Percentiles rank a stretch among this genome's conserved stretches.
phyloP scores from a whole-genome alignment of 2,888 invertebrate species.

The Drosophila nr. perissopoda region DNA sequence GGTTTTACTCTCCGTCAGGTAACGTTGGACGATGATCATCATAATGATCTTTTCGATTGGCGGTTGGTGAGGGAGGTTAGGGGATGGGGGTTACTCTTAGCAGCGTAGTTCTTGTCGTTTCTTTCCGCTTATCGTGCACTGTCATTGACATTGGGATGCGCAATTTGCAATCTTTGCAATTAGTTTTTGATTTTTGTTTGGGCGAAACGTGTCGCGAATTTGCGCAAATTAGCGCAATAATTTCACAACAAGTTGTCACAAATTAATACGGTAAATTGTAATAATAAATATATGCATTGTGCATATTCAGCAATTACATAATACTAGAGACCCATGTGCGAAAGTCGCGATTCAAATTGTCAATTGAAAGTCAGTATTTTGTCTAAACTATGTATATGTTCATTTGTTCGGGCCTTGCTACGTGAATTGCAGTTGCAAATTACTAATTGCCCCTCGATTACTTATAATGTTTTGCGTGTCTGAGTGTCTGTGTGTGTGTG shows the following conservation, averaged over 20 bases:
- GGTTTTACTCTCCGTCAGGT: conserved; percentile 11
- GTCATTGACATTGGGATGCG: conserved; percentile 74
- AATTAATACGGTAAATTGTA: conserved; percentile 55
- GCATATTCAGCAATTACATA: conserved; percentile 18
- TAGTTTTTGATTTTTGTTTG: conserved; percentile 66
- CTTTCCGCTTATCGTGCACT: conserved; percentile 30
- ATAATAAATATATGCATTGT: neutral
- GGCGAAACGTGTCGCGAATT: conserved; percentile 57
- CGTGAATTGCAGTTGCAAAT: conserved; percentile 39
- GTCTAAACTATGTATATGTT: conserved; percentile 14
- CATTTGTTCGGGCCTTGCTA: conserved; percentile 7
- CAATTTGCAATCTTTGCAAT: conserved; percentile 53
- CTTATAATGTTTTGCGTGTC: conserved; percentile 43
- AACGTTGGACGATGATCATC: conserved; percentile 10
- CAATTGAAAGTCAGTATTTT: conserved; percentile 7
- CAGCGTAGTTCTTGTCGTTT: conserved; percentile 28
- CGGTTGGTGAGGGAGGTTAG: neutral
- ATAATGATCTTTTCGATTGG: conserved; percentile 7
- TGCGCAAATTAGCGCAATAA: conserved; percentile 41
- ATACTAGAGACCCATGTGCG: neutral
- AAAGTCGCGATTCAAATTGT: conserved; percentile 7
- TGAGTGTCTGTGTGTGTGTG: conserved; percentile 3
- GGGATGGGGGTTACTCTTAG: neutral
- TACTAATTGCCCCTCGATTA: conserved; percentile 52
- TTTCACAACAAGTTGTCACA: conserved; percentile 11